Conservation (phyloP, 2,888 invertebrate species). For the Hyalella azteca region DNA sequence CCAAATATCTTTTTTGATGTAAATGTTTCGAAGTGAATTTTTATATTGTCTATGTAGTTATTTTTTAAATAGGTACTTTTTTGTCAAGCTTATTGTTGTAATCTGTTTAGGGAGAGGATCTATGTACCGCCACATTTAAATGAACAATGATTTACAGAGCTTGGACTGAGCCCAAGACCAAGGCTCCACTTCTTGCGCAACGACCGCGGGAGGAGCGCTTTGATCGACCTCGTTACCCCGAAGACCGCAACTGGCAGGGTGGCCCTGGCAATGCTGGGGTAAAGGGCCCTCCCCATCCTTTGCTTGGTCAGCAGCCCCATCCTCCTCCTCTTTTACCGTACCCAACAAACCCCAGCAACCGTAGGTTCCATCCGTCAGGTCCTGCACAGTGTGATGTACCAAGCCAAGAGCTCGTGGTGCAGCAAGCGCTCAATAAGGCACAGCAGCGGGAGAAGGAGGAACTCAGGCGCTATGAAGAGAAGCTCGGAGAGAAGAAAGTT, state of each 20-base stretch:
- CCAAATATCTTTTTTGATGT: too few species aligned
- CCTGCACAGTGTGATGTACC: conserved; percentile 73
- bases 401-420: conserved; percentile 75
- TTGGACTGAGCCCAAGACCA: background rate
- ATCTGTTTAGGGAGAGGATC: too few species aligned
- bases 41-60: too few species aligned
- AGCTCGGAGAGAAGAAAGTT: conserved; percentile 28
- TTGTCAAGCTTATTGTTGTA: too few species aligned
- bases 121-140: too few species aligned
- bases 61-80: too few species aligned
- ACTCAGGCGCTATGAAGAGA: conserved; percentile 68
- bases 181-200: conserved; percentile 22
- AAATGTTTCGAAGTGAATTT: too few species aligned
- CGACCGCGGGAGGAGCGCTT: conserved; percentile 39
- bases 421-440: conserved; percentile 81
- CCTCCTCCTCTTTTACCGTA: conserved; percentile 31
- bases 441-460: conserved; percentile 87
- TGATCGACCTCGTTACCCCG: conserved; percentile 46
- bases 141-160: too few species aligned
- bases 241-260: conserved; percentile 11
- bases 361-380: conserved; percentile 45
- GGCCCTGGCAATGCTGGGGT: background rate
- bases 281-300: conserved; percentile 22
- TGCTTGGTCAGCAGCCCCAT: conserved; percentile 38
- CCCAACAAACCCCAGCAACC: conserved; percentile 3